Conservation (phyloP, 2,797 vertebrate species). For the Syndactyla subalaris region DNA sequence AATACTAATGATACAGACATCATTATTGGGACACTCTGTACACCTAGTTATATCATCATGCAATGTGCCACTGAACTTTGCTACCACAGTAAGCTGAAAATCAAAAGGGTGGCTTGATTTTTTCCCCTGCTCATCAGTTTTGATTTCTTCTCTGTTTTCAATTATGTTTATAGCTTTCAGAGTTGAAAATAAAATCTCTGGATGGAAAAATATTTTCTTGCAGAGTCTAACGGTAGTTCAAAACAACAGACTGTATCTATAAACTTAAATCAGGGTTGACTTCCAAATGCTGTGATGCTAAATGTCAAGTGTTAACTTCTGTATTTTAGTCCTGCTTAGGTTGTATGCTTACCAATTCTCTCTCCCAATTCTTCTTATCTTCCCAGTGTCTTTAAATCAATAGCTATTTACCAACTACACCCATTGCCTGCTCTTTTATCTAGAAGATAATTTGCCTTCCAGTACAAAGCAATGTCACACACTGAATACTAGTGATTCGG, state of each 20-base stretch:
- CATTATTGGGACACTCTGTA: neutral
- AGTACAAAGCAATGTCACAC: neutral
- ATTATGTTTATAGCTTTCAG: neutral
- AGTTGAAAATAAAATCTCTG: neutral
- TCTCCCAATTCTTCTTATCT: neutral
- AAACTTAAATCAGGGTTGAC: neutral
- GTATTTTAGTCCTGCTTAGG: neutral
- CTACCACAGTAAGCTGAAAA: neutral
- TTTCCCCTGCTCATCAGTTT: neutral
- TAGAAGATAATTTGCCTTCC: neutral
- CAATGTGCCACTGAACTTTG: neutral
- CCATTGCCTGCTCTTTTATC: neutral
- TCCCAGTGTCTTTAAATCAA: neutral
- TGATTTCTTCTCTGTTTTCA: neutral
- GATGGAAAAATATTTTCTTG: neutral
- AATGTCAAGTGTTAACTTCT: neutral
- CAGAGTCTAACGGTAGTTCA: neutral
- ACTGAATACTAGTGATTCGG: neutral
- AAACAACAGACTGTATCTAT: neutral
- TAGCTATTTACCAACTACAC: neutral
- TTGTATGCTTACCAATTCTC: neutral
- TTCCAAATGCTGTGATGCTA: neutral
- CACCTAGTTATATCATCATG: neutral
- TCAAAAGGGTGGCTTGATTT: neutral
- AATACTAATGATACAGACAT: neutral